Evolutionary conservation across 2,888 invertebrate genomes (phyloP), one percentile per base, ranked within the genome.

Genomic region (Cryptocephalus primarius): DNA sequence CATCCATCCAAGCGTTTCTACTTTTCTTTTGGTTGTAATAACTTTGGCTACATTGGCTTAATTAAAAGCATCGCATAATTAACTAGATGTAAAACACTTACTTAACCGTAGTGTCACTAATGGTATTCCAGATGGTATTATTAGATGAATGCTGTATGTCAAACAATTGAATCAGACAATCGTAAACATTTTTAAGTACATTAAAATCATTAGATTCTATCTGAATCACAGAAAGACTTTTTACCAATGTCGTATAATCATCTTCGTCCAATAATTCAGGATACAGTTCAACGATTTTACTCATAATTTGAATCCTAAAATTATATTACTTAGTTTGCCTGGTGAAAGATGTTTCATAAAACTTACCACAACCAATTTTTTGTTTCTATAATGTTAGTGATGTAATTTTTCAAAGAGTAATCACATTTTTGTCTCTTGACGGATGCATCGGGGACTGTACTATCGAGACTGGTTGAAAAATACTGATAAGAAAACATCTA

Each of bases 301-400:
- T 60, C 22, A 72, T 58, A 31, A 74, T 60, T 49, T 68, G 67
- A 36, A 74, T 61, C 61, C 70, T 67, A 31, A 49, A 63, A 22
- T 22, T 22, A 2, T 22, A 22, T 2, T 22, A n/a, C 6, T 22
- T 22, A 22, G 22, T 22, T 22, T 22, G 22, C 3, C 22, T 22
- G 22, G 6, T 6, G 22, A 6, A 6, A 22, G 22, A 22, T 22
- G 6, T 22, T 22, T 4, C 22, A 22, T 22, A 22, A 42, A 33
- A 52, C 51, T 53, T 58, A 67, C 68, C 67, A 66, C 31, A 68
- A 60, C 70, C 72, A 73, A 38, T 62, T 61, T 55, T 65, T 65
- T 40, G 65, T 65, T n/a, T 60, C 60, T 52, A 63, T 60, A 34
- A 61, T 63, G 43, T 59, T 57, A 33, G 44, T 52, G 33, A 71